phyloP scores from a whole-genome alignment of 2,113 vertebrate genomes.

The Condylura cristata region DNA sequence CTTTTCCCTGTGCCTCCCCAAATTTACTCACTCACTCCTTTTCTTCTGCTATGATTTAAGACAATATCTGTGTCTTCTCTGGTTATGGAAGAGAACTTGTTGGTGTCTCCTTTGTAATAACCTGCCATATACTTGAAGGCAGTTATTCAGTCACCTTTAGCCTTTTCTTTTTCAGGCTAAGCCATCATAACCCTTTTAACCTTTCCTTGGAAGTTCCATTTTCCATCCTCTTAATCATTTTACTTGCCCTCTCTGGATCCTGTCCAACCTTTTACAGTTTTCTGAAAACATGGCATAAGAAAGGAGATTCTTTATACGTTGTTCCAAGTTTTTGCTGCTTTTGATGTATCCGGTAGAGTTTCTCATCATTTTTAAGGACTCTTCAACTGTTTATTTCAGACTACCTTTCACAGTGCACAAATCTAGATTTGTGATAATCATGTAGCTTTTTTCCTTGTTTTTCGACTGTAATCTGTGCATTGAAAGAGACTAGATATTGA shows the following conservation, averaged over 20 bases:
- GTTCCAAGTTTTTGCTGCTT: neutral
- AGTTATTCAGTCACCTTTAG: conserved; percentile 8
- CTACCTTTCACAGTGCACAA: neutral
- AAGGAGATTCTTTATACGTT: neutral
- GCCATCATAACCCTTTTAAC: conserved; percentile 32
- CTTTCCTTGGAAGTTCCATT: neutral
- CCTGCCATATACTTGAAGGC: neutral
- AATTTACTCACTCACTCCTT: neutral
- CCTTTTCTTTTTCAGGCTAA: conserved; percentile 46
- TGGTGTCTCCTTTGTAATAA: conserved; percentile 4
- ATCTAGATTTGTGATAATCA: neutral
- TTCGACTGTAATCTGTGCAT: no score
- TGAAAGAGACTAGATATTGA: no score
- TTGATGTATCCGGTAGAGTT: neutral
- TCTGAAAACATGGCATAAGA: neutral
- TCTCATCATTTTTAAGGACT: neutral
- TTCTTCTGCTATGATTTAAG: neutral
- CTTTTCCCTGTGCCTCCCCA: neutral
- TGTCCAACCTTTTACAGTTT: neutral
- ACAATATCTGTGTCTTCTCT: neutral
- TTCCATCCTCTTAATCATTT: conserved; percentile 35
- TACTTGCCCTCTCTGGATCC: conserved; percentile 19
- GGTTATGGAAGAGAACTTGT: conserved; percentile 33
- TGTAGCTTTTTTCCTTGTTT: neutral
- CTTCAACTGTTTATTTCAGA: neutral